These are phyloP conservation scores for Stigmatopora nigra DNA, from an alignment of 2,113 vertebrate genomes.

Conservation along the genomic window DNA sequence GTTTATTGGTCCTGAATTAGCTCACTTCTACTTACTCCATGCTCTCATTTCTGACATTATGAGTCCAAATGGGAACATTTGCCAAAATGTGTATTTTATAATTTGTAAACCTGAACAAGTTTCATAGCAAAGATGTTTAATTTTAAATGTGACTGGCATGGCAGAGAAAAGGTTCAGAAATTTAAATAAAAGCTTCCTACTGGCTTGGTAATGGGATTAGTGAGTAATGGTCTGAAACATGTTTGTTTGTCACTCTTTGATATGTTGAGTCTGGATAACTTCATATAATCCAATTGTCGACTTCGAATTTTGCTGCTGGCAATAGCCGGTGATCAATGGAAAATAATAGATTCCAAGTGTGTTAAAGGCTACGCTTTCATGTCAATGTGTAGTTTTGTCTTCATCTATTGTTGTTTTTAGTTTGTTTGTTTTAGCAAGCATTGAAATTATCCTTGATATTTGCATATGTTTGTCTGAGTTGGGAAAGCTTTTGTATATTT, in stretches of 20 bases:
- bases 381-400: not conserved
- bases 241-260: slow-evolving; percentile 52
- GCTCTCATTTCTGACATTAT: slow-evolving; percentile 23
- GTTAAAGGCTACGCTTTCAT: slow-evolving; percentile 6
- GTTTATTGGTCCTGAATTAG: slow-evolving; percentile 42
- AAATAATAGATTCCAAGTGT: slow-evolving; percentile 24
- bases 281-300: slow-evolving; percentile 44
- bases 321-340: slow-evolving; percentile 37
- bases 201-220: slow-evolving; percentile 53
- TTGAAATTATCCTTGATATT: not conserved
- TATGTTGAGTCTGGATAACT: slow-evolving; percentile 51
- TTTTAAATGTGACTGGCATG: slow-evolving; percentile 16
- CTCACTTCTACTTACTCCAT: slow-evolving; percentile 28
- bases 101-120: slow-evolving; percentile 14
- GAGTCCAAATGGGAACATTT: slow-evolving; percentile 20
- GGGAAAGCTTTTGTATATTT: too few species aligned
- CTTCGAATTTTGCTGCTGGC: slow-evolving; percentile 34
- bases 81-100: not conserved
- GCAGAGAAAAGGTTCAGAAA: slow-evolving; percentile 44
- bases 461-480: not conserved
- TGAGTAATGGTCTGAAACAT: slow-evolving; percentile 49
- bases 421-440: not conserved
- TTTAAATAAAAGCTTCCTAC: slow-evolving; percentile 57
- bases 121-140: not conserved
- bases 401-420: not conserved